Percentiles rank a stretch among this genome's conserved stretches.
Conservation (phyloP, 2,888 invertebrate species). For the Agelastica alni region DNA sequence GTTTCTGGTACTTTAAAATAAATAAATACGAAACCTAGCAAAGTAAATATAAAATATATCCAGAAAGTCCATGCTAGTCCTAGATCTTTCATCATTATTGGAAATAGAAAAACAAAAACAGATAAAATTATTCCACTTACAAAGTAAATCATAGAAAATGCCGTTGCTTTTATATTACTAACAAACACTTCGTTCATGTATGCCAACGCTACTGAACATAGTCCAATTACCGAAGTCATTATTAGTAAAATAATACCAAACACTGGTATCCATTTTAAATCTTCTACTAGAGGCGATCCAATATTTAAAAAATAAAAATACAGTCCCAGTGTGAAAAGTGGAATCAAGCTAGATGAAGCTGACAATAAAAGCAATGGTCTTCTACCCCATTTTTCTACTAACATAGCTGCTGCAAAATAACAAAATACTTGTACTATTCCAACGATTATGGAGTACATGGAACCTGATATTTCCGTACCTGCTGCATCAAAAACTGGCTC, state of each 20-base stretch:
- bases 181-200: slow-evolving; percentile 14
- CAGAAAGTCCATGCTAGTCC: slow-evolving; percentile 38
- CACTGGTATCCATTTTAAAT: slow-evolving; percentile 23
- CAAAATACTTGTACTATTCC: slow-evolving; percentile 10
- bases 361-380: slow-evolving; percentile 13
- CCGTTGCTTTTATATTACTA: slow-evolving; percentile 11
- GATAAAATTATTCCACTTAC: not conserved
- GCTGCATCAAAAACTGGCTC: slow-evolving; percentile 10
- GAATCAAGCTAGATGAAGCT: not conserved
- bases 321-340: slow-evolving; percentile 8
- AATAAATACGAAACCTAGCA: slow-evolving; percentile 34
- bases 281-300: slow-evolving; percentile 34
- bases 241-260: slow-evolving; percentile 5
- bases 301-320: slow-evolving; percentile 16
- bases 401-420: slow-evolving; percentile 1
- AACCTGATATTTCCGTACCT: slow-evolving; percentile 2
- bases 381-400: slow-evolving; percentile 21
- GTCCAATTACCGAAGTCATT: slow-evolving; percentile 5
- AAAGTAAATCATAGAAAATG: slow-evolving; percentile 7
- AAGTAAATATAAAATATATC: slow-evolving; percentile 35
- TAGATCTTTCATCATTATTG: slow-evolving; percentile 30
- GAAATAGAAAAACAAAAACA: slow-evolving; percentile 33
- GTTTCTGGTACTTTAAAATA: slow-evolving; percentile 39
- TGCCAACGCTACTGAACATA: slow-evolving; percentile 4
- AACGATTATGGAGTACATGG: not conserved